These are phyloP conservation scores for Sepiola atlantica DNA, from an alignment of 2,888 invertebrate genomes.

Conservation along the genomic window DNA sequence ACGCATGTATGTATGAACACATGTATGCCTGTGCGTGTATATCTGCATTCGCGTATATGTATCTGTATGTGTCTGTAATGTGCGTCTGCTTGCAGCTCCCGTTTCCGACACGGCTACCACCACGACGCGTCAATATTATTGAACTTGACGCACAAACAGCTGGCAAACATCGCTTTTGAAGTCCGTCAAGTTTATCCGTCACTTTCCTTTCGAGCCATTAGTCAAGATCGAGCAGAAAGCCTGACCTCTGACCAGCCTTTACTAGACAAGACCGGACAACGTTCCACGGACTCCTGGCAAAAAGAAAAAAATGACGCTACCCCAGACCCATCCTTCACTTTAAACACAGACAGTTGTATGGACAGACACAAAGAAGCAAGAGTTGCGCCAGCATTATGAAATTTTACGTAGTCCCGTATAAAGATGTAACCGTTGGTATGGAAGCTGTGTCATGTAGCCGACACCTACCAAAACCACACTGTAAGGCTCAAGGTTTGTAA, in stretches of 20 bases:
- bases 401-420: constrained; percentile 32
- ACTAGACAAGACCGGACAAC: not conserved
- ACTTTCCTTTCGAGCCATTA: not conserved
- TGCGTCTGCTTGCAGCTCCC: not conserved
- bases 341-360: constrained; percentile 6
- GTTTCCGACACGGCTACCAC: too few relatives aligned
- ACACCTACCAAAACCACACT: not conserved
- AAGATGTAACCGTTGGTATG: constrained; percentile 32
- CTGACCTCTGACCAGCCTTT: constrained; percentile 32
- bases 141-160: constrained; percentile 13
- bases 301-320: not conserved
- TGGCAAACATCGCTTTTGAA: constrained; percentile 32
- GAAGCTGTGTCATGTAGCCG: not conserved
- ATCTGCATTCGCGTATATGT: not conserved
- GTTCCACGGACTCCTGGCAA: constrained; percentile 32
- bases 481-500: not conserved
- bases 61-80: not conserved
- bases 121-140: not conserved
- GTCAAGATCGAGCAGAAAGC: not conserved
- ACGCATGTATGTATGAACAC: not conserved
- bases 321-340: not conserved
- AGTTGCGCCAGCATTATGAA: not conserved
- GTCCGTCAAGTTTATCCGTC: constrained; percentile 22
- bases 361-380: not conserved
- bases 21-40: not conserved